Percentiles rank a stretch among this genome's conserved stretches.
Evolutionary conservation across 2,113 vertebrate species (phyloP).

Genomic region (Crotalus viridis): DNA sequence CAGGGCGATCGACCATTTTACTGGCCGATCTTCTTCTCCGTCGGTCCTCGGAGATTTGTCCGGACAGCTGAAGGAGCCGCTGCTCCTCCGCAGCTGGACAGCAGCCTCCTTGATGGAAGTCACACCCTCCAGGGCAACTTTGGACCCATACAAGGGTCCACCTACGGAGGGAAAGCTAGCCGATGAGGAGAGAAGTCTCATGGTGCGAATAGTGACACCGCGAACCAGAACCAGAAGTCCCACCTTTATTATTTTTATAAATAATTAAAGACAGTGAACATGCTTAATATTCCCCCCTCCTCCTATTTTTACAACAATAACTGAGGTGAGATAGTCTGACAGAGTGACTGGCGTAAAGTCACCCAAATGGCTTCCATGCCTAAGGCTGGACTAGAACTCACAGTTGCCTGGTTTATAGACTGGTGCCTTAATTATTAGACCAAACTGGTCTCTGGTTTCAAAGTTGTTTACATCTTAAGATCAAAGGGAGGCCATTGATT

Average conservation of each 20-base stretch:
- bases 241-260: background rate
- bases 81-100: too few species aligned
- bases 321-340: background rate
- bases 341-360: background rate
- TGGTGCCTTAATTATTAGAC: background rate
- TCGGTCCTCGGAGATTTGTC: too few species aligned
- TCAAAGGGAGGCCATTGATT: background rate
- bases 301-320: background rate
- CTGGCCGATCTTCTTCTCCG: too few species aligned
- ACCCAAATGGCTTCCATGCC: background rate
- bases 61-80: too few species aligned
- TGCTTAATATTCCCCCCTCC: background rate
- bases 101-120: too few species aligned
- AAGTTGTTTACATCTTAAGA: background rate
- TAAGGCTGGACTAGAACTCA: background rate
- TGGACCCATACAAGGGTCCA: too few species aligned
- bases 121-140: too few species aligned
- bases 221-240: background rate
- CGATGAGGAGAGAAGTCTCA: too few species aligned
- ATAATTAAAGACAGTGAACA: background rate
- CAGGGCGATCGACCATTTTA: too few species aligned
- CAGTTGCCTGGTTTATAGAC: background rate
- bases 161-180: too few species aligned
- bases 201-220: too few species aligned
- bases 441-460: background rate